phyloP scores from a whole-genome alignment of 2,797 vertebrate genomes.

The Molossus alvarezi region DNA sequence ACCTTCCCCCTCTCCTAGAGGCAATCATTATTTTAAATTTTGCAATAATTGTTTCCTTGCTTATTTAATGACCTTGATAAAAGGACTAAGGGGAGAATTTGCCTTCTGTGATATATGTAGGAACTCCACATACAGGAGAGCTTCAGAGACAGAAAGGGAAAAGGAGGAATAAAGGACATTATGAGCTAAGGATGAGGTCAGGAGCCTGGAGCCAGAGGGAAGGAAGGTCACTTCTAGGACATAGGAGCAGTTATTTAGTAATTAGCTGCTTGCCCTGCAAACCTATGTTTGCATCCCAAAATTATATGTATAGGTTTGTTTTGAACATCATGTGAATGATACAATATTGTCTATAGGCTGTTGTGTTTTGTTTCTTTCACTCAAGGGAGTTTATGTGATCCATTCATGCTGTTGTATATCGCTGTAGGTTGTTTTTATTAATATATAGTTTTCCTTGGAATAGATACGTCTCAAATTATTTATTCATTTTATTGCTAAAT shows the following conservation, averaged over 20 bases:
- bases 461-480: not conserved
- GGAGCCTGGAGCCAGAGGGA: not conserved
- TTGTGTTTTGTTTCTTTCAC: not conserved
- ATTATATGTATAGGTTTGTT: conserved; percentile 9
- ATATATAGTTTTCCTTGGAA: not conserved
- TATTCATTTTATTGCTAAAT: not conserved
- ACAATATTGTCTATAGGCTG: not conserved
- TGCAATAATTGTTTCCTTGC: not conserved
- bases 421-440: conserved; percentile 9
- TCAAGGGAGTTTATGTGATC: not conserved
- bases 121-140: not conserved
- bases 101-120: not conserved
- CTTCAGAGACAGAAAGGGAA: not conserved
- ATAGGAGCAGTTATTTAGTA: not conserved
- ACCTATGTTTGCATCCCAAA: not conserved
- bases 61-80: not conserved
- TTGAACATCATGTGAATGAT: conserved; percentile 33
- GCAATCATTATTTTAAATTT: not conserved
- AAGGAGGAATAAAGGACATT: not conserved
- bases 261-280: not conserved
- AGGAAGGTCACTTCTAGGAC: not conserved
- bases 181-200: not conserved
- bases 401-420: not conserved
- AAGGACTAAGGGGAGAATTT: not conserved
- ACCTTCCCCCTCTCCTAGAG: not conserved